Conservation (phyloP, 1,140 invertebrate genomes). For the Trichonephila inaurata region DNA sequence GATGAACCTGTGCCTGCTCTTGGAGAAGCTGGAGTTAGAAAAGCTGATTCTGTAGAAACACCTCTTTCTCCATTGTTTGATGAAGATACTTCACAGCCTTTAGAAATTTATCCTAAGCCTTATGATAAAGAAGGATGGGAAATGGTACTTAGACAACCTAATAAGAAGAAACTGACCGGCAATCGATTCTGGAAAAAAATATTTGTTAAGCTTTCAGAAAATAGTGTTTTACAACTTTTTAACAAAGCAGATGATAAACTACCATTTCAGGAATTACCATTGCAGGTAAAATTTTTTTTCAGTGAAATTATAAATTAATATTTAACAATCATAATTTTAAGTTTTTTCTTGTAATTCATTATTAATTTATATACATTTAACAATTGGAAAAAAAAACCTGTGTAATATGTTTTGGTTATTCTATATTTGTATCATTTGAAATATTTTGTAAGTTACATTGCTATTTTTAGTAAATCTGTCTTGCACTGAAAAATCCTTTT, state of each 20-base stretch:
- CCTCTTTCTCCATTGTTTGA: conserved; percentile 90
- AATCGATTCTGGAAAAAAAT: conserved; percentile 98
- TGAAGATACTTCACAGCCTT: conserved; percentile 94
- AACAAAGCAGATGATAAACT: conserved; percentile 90
- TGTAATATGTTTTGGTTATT: too few relatives aligned
- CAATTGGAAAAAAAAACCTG: too few relatives aligned
- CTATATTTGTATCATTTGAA: background rate
- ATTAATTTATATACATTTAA: too few relatives aligned
- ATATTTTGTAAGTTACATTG: background rate
- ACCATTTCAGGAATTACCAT: conserved; percentile 87
- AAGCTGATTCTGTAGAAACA: conserved; percentile 78
- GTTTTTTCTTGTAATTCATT: too few relatives aligned
- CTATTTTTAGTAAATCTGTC: background rate
- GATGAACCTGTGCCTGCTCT: conserved; percentile 74
- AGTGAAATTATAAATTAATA: too few relatives aligned
- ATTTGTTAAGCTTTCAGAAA: conserved; percentile 91
- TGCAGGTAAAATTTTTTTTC: conserved; percentile 85
- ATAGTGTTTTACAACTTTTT: conserved; percentile 91
- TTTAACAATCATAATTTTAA: too few relatives aligned
- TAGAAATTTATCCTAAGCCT: conserved; percentile 93
- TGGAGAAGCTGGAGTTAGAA: conserved; percentile 72
- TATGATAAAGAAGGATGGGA: conserved; percentile 96
- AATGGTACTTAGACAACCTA: conserved; percentile 96
- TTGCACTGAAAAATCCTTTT: background rate
- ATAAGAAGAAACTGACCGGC: conserved; percentile 99